Evolutionary conservation across 2,113 vertebrate species (phyloP).

Genomic region (Cyprinodon brontotheroides): DNA sequence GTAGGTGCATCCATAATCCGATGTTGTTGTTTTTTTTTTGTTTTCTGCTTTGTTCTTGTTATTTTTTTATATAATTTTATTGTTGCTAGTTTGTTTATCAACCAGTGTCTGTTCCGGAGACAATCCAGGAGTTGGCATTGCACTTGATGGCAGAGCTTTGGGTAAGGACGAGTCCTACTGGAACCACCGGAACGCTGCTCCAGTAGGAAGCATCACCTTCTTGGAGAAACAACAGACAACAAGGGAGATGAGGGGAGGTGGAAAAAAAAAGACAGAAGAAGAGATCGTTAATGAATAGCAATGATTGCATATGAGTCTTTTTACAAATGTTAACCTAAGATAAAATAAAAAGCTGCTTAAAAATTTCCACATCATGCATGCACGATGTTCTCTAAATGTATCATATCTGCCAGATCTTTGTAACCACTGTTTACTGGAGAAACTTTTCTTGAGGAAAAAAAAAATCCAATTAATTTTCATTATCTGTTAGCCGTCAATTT

Average conservation of each 20-base stretch:
- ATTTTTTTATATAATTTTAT: conserved; percentile 51
- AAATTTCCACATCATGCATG: background rate
- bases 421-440: too few relatives aligned
- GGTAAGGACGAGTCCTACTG: conserved; percentile 90
- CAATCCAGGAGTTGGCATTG: conserved; percentile 97
- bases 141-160: conserved; percentile 99
- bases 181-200: conserved; percentile 98
- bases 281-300: conserved; percentile 54
- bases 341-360: background rate
- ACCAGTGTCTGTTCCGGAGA: conserved; percentile 96
- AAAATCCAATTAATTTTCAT: too few relatives aligned
- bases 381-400: too few relatives aligned
- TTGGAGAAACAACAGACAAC: conserved; percentile 85
- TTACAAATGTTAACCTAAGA: conserved; percentile 14
- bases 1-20: conserved; percentile 95
- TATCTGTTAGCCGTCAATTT: too few relatives aligned
- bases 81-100: conserved; percentile 81
- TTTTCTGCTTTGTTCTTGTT: conserved; percentile 9
- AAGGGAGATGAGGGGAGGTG: conserved; percentile 19
- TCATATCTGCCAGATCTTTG: too few relatives aligned
- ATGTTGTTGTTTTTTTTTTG: conserved; percentile 59
- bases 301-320: conserved; percentile 7
- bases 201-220: conserved; percentile 99
- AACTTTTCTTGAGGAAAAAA: too few relatives aligned
- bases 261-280: conserved; percentile 17